Percentiles rank a stretch among this genome's conserved stretches.
Conservation (phyloP, 2,888 invertebrate species). For the Flabesymbios commensalis region DNA sequence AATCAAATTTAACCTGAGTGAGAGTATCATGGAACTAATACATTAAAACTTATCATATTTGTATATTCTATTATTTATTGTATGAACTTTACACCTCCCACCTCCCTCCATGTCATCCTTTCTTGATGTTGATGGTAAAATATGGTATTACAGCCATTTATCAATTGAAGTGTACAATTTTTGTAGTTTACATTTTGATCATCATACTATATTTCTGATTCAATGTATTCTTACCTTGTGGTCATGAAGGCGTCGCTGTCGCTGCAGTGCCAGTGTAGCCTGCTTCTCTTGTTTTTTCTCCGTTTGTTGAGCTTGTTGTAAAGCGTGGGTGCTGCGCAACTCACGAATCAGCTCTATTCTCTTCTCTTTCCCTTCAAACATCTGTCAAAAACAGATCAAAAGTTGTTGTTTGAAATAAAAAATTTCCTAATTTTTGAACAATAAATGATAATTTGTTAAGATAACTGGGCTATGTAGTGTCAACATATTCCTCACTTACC, state of each 20-base stretch:
- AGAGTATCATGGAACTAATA: too few species aligned
- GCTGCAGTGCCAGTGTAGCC: conserved; percentile 56
- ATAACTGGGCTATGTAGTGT: neutral
- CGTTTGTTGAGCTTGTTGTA: conserved; percentile 67
- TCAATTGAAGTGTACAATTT: too few species aligned
- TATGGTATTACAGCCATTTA: too few species aligned
- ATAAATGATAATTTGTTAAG: neutral
- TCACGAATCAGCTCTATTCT: conserved; percentile 75
- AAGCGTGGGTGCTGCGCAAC: conserved; percentile 69
- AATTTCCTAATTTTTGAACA: too few species aligned
- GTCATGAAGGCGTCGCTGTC: conserved; percentile 56
- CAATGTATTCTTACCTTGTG: conserved; percentile 58
- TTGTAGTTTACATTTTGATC: too few species aligned
- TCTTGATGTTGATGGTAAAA: too few species aligned
- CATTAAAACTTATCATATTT: too few species aligned
- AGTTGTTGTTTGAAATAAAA: neutral
- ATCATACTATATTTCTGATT: too few species aligned
- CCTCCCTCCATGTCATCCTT: too few species aligned
- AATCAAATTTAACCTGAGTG: too few species aligned
- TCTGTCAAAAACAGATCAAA: conserved; percentile 57
- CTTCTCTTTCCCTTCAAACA: conserved; percentile 73
- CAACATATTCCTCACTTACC: neutral
- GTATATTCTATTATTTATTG: too few species aligned
- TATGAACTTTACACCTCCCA: too few species aligned
- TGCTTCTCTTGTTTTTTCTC: conserved; percentile 55